Conservation (phyloP, 2,888 invertebrate species). For the Idaea straminata region DNA sequence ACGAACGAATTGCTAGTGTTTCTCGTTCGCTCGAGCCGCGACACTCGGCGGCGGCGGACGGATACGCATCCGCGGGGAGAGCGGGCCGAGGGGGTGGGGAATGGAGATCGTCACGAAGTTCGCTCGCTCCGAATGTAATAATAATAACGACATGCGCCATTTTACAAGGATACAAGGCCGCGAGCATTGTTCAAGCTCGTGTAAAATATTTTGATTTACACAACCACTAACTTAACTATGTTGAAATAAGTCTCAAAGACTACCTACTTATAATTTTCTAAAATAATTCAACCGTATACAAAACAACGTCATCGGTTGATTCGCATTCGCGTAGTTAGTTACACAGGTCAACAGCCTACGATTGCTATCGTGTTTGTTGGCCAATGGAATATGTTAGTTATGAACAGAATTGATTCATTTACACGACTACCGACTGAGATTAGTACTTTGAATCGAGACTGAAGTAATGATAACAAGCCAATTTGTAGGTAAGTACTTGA, state of each 20-base stretch:
- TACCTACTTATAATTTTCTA: constrained; percentile 27
- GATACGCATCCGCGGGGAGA: constrained; percentile 77
- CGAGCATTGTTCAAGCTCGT: constrained; percentile 62
- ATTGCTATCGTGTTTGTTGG: constrained; percentile 64
- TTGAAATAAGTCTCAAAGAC: not conserved
- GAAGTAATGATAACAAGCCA: constrained; percentile 10
- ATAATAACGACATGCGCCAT: constrained; percentile 75
- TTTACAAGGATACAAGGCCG: constrained; percentile 79
- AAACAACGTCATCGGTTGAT: constrained; percentile 44
- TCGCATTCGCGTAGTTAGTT: constrained; percentile 54
- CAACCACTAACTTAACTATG: not conserved
- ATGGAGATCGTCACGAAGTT: constrained; percentile 78
- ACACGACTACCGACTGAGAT: constrained; percentile 12
- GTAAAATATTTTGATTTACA: constrained; percentile 38
- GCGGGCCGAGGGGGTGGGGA: constrained; percentile 52
- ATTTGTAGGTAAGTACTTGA: constrained; percentile 8
- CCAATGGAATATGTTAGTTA: constrained; percentile 52
- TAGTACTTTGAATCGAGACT: constrained; percentile 5
- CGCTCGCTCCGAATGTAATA: constrained; percentile 78
- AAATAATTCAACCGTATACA: constrained; percentile 27
- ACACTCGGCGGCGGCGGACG: constrained; percentile 64
- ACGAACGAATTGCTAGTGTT: constrained; percentile 66
- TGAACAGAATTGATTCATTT: constrained; percentile 27
- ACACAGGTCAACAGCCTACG: constrained; percentile 72
- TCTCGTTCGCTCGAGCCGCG: constrained; percentile 43